These are phyloP conservation scores for Porites divaricata DNA, from an alignment of 92 coral and sea anemone genomes.

Conservation along the genomic window DNA sequence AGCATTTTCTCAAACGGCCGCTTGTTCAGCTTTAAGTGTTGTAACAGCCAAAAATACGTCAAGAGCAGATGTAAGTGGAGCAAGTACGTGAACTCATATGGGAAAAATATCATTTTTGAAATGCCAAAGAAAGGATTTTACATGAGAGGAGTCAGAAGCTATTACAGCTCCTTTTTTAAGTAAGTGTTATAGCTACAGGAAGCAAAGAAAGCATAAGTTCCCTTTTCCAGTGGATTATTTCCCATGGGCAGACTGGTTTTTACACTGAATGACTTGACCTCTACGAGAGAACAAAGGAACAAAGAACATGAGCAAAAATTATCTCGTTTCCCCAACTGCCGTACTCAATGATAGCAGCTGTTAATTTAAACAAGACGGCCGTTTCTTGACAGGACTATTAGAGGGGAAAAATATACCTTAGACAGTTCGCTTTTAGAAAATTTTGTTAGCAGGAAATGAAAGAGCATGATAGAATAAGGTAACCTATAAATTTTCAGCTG, in stretches of 20 bases:
- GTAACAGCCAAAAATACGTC: background rate
- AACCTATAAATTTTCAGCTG: no score
- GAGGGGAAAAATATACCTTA: no score
- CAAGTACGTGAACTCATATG: background rate
- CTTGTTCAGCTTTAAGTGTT: constrained; percentile 14
- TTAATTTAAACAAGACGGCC: no score
- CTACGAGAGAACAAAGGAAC: background rate
- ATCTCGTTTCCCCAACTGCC: no score
- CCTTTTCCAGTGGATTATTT: no score
- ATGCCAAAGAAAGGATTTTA: background rate
- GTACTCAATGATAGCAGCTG: no score
- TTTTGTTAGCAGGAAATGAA: no score
- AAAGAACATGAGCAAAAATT: no score
- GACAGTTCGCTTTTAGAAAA: no score
- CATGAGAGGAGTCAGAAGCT: constrained; percentile 11
- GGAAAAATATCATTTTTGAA: background rate
- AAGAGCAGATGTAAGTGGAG: constrained; percentile 19
- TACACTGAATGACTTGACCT: background rate
- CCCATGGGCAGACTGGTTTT: no score
- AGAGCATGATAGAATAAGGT: no score
- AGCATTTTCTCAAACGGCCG: background rate
- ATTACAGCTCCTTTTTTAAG: background rate
- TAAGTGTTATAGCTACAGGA: background rate
- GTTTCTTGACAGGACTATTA: no score
- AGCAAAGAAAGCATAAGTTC: background rate